Percentiles rank a stretch among this genome's conserved stretches.
phyloP scores from a whole-genome alignment of 1,140 invertebrate species.

The Scylla paramamosain region DNA sequence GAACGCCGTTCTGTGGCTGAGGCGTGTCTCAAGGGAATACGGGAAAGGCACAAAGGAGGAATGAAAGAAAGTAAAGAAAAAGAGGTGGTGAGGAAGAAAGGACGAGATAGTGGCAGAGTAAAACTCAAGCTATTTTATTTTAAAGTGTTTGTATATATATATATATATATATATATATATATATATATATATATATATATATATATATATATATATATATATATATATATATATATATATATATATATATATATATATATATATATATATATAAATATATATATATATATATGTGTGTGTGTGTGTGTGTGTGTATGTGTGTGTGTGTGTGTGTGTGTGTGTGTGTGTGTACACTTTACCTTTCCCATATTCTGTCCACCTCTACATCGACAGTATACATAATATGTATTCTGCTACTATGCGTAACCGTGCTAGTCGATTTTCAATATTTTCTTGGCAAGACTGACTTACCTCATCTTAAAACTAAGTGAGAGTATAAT shows the following conservation, averaged over 20 bases:
- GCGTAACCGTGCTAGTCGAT: too few species aligned
- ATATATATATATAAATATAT: slow-evolving; percentile 44
- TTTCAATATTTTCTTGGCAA: too few species aligned
- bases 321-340: not conserved
- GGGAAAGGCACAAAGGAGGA: too few species aligned
- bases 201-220: slow-evolving; percentile 52
- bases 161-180: slow-evolving; percentile 53
- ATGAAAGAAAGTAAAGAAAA: too few species aligned
- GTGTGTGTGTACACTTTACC: not conserved
- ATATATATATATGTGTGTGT: slow-evolving; percentile 30
- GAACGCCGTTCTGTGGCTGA: too few species aligned
- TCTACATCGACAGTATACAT: not conserved
- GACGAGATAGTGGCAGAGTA: too few species aligned
- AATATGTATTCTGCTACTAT: too few species aligned
- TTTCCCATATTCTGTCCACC: not conserved
- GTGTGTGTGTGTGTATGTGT: not conserved
- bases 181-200: slow-evolving; percentile 55
- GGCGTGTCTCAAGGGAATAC: too few species aligned
- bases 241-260: slow-evolving; percentile 47
- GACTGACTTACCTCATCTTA: too few species aligned
- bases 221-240: slow-evolving; percentile 53
- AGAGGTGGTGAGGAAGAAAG: too few species aligned
- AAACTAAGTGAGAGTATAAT: too few species aligned
- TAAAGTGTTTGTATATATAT: not conserved
- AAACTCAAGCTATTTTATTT: not conserved